These are phyloP conservation scores for Portevinia maculata DNA, from an alignment of 2,888 invertebrate genomes.

Conservation along the genomic window DNA sequence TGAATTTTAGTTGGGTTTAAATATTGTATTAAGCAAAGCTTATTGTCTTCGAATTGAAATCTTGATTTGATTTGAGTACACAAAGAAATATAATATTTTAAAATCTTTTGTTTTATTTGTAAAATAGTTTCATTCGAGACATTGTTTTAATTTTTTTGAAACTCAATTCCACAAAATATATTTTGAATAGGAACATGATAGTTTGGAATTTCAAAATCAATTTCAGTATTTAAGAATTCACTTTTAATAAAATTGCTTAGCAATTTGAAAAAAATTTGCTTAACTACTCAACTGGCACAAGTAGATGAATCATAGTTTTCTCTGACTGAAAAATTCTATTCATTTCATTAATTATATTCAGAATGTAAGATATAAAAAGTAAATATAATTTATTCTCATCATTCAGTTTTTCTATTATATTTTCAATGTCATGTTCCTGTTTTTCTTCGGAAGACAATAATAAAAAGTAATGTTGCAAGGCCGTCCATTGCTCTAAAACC, in stretches of 20 bases:
- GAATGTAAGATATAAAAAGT: conserved; percentile 31
- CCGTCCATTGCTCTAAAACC: no score
- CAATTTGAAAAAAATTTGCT: conserved; percentile 24
- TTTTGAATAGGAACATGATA: conserved; percentile 14
- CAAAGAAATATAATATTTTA: conserved; percentile 36
- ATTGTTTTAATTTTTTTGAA: conserved; percentile 31
- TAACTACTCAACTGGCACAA: conserved; percentile 10
- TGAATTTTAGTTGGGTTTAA: conserved; percentile 35
- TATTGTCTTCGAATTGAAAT: conserved; percentile 28
- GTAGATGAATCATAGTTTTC: conserved; percentile 33
- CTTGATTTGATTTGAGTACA: conserved; percentile 21
- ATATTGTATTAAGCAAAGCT: conserved; percentile 24
- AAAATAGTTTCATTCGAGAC: conserved; percentile 20
- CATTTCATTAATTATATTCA: conserved; percentile 27
- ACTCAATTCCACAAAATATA: conserved; percentile 49
- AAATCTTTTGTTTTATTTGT: conserved; percentile 34
- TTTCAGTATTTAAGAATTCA: conserved; percentile 25
- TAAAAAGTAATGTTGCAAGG: conserved; percentile 32
- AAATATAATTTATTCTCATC: conserved; percentile 23
- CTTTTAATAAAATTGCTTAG: conserved; percentile 41
- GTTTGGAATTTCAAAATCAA: conserved; percentile 28
- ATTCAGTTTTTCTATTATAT: conserved; percentile 9
- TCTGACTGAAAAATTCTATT: conserved; percentile 39
- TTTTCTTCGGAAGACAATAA: conserved; percentile 21
- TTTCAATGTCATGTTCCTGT: conserved; percentile 17